Base-by-base conservation (phyloP, 2,113 vertebrate genomes). In the Columba janthina region DNA sequence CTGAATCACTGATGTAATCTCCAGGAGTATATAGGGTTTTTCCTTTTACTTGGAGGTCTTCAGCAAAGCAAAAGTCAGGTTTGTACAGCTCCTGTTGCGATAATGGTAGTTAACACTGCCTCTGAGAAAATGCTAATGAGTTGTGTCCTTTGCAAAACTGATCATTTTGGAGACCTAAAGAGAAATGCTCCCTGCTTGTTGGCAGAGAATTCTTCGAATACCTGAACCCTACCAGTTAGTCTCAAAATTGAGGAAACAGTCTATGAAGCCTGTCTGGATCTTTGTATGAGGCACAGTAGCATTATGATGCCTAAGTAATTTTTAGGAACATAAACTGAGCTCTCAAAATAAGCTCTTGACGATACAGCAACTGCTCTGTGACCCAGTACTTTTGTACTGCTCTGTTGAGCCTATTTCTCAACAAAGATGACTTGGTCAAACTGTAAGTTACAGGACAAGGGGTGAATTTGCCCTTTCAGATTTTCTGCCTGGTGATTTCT, bases 331-430 rank as follows among this genome's bases (percentile, higher is more conserved):
- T 34, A 50, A 92, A 42, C 7, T 22, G 42, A 69, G 28, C 28
- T 75, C 67, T 54, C 57, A 74, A 58, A 89, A 22, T 5, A 44
- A 57, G 44, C 13, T 44, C 42, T 34, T 56, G 50, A 38, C 40
- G 76, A 48, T 4, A 32, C 40, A 61, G 56, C 25, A 36, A 46
- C 56, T 14, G 18, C 73, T 26, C 29, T 0, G 0, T 32, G 25
- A 70, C 26, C 60, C 34, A 26, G 10, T 31, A 25, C 20, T 84
- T 76, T 28, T 40, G 21, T n/a, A 26, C 15, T 15, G 71, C 26
- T 40, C 44, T 0, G 0, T 11, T 22, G 40, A 38, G 26, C 0
- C 1, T 3, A 32, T 34, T 80, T 46, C 42, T 74, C 65, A 64
- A 36, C 14, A 34, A 21, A 56, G 20, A 31, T 29, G 29, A 20